These are phyloP conservation scores for Tetragnatha montana DNA, from an alignment of 2,888 invertebrate species.

Conservation along the genomic window DNA sequence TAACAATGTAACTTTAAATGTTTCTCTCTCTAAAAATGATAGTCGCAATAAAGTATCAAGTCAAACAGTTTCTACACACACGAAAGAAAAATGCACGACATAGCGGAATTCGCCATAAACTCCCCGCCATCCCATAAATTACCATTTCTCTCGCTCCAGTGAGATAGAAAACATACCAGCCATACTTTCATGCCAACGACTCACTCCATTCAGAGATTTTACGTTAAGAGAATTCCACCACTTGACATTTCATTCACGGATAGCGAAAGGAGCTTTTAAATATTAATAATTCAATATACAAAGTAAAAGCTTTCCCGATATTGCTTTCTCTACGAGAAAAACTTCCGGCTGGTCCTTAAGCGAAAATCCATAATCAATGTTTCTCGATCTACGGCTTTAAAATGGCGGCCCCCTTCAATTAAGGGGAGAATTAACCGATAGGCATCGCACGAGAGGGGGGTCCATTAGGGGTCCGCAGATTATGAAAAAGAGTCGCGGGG, in stretches of 20 bases:
- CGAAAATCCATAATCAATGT: slow-evolving; percentile 59
- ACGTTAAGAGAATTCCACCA: background rate
- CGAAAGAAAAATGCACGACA: no score
- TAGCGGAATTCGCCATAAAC: no score
- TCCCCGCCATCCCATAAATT: no score
- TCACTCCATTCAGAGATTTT: background rate
- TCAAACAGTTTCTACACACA: no score
- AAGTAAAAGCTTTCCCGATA: slow-evolving; percentile 53
- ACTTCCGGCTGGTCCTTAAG: slow-evolving; percentile 18
- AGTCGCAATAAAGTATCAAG: no score
- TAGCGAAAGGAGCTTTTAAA: slow-evolving; percentile 28
- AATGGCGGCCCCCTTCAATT: slow-evolving; percentile 33
- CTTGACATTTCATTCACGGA: slow-evolving; percentile 29
- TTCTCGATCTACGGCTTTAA: background rate
- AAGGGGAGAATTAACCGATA: slow-evolving; percentile 47
- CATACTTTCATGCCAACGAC: background rate
- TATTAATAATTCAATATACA: slow-evolving; percentile 58
- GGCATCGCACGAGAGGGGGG: slow-evolving; percentile 8
- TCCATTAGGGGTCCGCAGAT: background rate
- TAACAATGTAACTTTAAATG: no score
- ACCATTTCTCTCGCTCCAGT: no score
- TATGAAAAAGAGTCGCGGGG: background rate
- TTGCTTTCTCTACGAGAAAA: slow-evolving; percentile 11
- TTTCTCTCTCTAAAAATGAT: no score
- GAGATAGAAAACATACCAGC: background rate